Percentiles rank a stretch among this genome's conserved stretches.
phyloP scores from a whole-genome alignment of 2,113 vertebrate genomes.

The Calonectris borealis region DNA sequence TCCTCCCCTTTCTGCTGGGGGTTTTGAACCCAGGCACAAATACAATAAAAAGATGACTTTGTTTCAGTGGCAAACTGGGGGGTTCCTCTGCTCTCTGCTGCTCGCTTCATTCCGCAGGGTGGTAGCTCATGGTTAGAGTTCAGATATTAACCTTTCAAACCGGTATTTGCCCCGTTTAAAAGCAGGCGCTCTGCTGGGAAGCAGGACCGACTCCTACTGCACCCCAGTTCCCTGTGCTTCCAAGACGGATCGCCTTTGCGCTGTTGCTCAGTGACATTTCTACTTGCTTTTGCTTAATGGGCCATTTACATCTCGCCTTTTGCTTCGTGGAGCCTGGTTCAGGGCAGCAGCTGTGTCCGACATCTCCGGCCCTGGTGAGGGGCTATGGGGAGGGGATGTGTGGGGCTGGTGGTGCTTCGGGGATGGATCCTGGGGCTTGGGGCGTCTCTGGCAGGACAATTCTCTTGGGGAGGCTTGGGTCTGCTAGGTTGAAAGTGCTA shows the following conservation, averaged over 20 bases:
- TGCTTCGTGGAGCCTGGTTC: neutral
- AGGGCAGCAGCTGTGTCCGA: neutral
- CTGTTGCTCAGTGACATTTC: accelerated
- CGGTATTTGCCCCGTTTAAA: accelerated
- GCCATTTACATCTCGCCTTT: accelerated
- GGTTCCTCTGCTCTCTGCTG: neutral
- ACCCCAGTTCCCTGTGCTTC: neutral
- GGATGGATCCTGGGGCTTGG: neutral
- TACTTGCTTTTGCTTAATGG: neutral
- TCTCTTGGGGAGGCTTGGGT: too few species aligned
- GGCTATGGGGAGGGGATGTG: too few species aligned
- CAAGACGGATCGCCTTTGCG: accelerated
- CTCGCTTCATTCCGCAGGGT: accelerated
- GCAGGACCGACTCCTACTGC: accelerated
- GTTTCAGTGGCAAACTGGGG: neutral
- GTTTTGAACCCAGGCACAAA: neutral
- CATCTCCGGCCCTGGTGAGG: neutral
- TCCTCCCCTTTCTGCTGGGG: neutral
- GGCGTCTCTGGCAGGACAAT: neutral
- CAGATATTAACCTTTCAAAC: accelerated
- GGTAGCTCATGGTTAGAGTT: accelerated
- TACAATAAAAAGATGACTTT: constrained; percentile 15
- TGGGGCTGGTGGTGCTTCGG: neutral
- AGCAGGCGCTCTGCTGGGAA: neutral
- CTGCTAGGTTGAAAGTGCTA: neutral